Base-by-base conservation (phyloP, 2,113 vertebrate genomes). In the Bucco capensis region DNA sequence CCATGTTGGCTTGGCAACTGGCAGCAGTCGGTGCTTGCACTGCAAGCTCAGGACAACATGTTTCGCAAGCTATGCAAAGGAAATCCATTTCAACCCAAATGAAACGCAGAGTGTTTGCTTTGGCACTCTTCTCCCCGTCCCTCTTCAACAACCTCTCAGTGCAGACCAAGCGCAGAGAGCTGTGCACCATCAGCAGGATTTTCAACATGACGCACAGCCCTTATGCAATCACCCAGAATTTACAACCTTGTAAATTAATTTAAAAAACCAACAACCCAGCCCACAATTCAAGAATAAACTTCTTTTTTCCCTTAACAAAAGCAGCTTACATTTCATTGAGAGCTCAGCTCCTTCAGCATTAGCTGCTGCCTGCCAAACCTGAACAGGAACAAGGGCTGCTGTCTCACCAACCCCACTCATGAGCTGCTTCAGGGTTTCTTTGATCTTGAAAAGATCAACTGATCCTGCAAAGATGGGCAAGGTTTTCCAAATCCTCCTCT, bases 91-190 rank as follows among this genome's bases (percentile, higher is more conserved):
- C 57, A 87, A 47, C 88, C 93, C 70, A 96, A 96, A 96, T 84
- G 81, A 94, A 96, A 94, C 0, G 60, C 5, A 53, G 86, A 94
- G 86, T 92, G 95, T 96, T 96, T 96, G 84, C 84, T 92, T 93
- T 96, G 95, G 95, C 93, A 9, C 53, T 60, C 78, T 61, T 46
- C 79, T 91, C 74, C 75, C 65, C 4, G 0, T 60, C 70, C 76
- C 80, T 67, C 92, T 95, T 40, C 0, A 23, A 74, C 75, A 94
- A 46, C 51, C 65, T 86, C 84, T 90, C 25, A 0, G 25, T 24
- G 83, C 84, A 94, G 92, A 88, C 90, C 73, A 15, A 91, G 74
- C 2, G 6, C 12, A 4, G 62, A 82, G 88, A 50, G 53, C 90
- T 54, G 31, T 92, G 92, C 92, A 57, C 69, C 47, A 40, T 94